phyloP scores from a whole-genome alignment of 2,888 invertebrate genomes.

The Mythimna impura region DNA sequence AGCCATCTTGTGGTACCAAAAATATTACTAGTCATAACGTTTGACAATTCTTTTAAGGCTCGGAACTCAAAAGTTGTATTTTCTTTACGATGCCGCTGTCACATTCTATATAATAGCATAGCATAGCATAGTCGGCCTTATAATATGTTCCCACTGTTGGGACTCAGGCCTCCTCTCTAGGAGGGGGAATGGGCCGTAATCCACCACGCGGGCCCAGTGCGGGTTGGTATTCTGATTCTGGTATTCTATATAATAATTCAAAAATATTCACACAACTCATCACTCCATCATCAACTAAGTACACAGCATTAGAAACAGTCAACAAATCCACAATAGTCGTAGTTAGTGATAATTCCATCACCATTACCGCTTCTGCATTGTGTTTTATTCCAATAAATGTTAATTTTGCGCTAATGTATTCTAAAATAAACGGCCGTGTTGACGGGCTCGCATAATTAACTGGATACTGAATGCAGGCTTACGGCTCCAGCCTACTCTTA shows the following conservation, averaged over 20 bases:
- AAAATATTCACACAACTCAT: not conserved
- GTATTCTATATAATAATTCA: not conserved
- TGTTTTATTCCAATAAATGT: slow-evolving; percentile 73
- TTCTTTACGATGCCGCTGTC: not conserved
- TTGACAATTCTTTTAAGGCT: no score
- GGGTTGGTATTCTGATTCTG: no score
- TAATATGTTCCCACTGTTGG: no score
- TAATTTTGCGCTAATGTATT: slow-evolving; percentile 77
- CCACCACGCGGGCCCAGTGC: no score
- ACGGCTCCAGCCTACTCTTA: slow-evolving; percentile 48
- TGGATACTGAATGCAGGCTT: slow-evolving; percentile 54
- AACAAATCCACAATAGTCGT: slow-evolving; percentile 61
- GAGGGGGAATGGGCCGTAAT: no score
- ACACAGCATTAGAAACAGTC: slow-evolving; percentile 51
- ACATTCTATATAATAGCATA: not conserved
- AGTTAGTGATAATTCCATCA: slow-evolving; percentile 64
- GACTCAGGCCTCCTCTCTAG: no score
- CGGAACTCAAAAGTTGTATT: not conserved
- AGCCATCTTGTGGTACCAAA: no score
- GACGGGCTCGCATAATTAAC: slow-evolving; percentile 75
- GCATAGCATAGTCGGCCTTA: no score
- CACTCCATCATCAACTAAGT: slow-evolving; percentile 46
- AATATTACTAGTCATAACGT: no score
- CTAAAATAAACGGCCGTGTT: slow-evolving; percentile 74
- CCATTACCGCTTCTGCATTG: slow-evolving; percentile 54